phyloP scores from a whole-genome alignment of 2,888 invertebrate species.

The Linyphia triangularis region DNA sequence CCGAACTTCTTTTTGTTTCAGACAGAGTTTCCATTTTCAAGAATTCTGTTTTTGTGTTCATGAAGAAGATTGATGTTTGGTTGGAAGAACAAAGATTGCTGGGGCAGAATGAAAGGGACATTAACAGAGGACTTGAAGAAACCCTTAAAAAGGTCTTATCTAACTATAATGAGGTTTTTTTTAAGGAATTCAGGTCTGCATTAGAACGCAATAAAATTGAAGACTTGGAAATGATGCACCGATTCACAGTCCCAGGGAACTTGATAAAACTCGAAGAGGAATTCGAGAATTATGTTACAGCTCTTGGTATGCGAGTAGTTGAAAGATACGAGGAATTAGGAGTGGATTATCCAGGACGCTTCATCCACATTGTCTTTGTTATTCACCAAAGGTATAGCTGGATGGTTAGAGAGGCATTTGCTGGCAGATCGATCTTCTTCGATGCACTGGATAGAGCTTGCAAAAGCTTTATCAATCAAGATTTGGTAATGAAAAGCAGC shows the following conservation, averaged over 20 bases:
- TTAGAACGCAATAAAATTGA: conserved; percentile 96
- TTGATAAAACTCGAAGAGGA: conserved; percentile 92
- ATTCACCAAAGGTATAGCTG: conserved; percentile 98
- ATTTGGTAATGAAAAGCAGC: conserved; percentile 94
- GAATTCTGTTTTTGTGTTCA: conserved; percentile 98
- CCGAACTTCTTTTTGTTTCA: conserved; percentile 93
- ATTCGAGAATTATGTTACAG: conserved; percentile 94
- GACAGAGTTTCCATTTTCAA: conserved; percentile 94
- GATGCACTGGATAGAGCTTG: conserved; percentile 84
- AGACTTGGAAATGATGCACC: conserved; percentile 96
- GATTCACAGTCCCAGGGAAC: conserved; percentile 93
- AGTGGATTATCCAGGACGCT: conserved; percentile 95
- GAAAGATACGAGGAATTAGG: conserved; percentile 95
- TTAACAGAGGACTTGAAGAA: conserved; percentile 91
- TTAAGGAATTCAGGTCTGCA: conserved; percentile 92
- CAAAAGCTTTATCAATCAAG: conserved; percentile 97
- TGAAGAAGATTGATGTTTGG: conserved; percentile 90
- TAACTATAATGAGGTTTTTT: conserved; percentile 96
- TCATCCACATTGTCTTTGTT: conserved; percentile 96
- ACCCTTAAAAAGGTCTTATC: conserved; percentile 97
- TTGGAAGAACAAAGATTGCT: conserved; percentile 97
- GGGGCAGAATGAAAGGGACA: conserved; percentile 97
- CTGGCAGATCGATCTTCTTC: conserved; percentile 90
- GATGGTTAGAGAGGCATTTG: conserved; percentile 94
- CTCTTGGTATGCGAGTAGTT: conserved; percentile 93